Percentiles rank a stretch among this genome's conserved stretches.
Conservation (phyloP, 2,113 vertebrate genomes). For the Poecilia latipinna region DNA sequence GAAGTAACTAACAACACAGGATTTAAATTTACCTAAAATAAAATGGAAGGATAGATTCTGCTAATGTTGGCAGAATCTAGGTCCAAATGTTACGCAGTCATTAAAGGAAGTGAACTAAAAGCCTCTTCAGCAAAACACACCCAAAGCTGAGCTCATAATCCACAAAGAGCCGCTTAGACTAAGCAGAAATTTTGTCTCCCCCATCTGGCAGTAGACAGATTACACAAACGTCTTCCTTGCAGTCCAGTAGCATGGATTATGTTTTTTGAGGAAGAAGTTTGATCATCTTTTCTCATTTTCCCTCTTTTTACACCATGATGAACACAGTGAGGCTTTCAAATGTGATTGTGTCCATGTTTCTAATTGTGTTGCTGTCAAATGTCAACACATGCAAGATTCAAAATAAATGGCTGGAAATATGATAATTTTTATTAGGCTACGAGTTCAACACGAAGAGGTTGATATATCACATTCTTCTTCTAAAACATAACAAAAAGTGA, state of each 20-base stretch:
- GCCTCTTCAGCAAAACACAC: not conserved
- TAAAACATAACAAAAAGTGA: no score
- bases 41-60: not conserved
- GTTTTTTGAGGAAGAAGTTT: not conserved
- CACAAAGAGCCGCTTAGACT: not conserved
- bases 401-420: not conserved
- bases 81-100: not conserved
- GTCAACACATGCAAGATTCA: not conserved
- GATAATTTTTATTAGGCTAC: no score
- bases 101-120: not conserved
- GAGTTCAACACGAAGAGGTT: no score
- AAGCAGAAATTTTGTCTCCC: not conserved
- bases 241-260: no score
- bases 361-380: not conserved
- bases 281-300: not conserved
- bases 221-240: not conserved
- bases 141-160: not conserved
- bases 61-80: not conserved
- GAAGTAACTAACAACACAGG: not conserved
- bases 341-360: not conserved
- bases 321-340: not conserved
- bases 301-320: not conserved
- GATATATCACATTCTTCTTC: no score
- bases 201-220: not conserved
- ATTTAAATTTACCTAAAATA: not conserved